phyloP scores from a whole-genome alignment of 53 echinoderm and acorn worm species.

The Henricia sp. region DNA sequence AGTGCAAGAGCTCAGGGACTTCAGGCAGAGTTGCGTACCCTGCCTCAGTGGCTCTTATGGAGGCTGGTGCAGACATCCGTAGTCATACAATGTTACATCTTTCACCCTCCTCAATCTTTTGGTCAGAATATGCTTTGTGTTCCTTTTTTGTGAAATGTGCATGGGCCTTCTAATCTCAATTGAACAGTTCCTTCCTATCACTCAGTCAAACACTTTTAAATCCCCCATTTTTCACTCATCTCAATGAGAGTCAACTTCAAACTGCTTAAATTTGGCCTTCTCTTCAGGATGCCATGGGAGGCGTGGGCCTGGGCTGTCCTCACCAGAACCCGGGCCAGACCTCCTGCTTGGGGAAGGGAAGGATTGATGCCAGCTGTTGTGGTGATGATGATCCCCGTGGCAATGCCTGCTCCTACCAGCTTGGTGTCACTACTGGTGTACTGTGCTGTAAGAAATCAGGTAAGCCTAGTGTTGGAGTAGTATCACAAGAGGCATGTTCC shows the following conservation, averaged over 20 bases:
- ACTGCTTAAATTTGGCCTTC: neutral
- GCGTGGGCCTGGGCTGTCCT: conserved; percentile 86
- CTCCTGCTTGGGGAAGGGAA: conserved; percentile 85
- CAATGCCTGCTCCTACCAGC: conserved; percentile 78
- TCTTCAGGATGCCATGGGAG: conserved; percentile 92
- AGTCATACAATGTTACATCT: too few species aligned
- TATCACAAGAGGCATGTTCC: too few species aligned
- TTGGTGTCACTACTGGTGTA: conserved; percentile 82
- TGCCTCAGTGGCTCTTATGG: too few species aligned
- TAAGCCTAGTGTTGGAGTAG: conserved; percentile 30
- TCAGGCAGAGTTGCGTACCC: too few species aligned
- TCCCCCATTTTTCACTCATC: neutral
- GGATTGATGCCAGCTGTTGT: conserved; percentile 95
- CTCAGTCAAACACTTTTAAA: too few species aligned
- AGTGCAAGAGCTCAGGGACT: too few species aligned
- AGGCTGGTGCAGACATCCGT: too few species aligned
- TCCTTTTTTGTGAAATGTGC: too few species aligned
- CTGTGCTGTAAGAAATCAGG: conserved; percentile 96
- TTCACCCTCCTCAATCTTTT: too few species aligned
- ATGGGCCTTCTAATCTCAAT: too few species aligned
- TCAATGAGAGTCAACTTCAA: neutral
- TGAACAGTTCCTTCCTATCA: too few species aligned
- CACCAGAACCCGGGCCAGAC: conserved; percentile 82
- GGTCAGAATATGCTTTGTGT: too few species aligned
- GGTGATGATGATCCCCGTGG: conserved; percentile 69